These are phyloP conservation scores for Trileptium ribeirensis DNA, from an alignment of 2,888 invertebrate species.

Conservation along the genomic window DNA sequence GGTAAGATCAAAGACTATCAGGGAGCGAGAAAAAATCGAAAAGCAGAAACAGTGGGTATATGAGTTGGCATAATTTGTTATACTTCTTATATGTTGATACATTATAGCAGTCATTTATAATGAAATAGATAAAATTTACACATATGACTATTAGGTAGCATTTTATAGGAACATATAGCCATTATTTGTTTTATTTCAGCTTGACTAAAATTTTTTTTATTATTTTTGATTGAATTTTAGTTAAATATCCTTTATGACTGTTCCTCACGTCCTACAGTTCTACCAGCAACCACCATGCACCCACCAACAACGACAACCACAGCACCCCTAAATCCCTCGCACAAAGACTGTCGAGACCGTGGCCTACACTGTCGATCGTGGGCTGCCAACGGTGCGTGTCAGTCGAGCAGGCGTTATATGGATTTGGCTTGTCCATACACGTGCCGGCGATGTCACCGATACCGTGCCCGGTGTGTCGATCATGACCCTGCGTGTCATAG, in stretches of 20 bases:
- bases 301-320: neutral
- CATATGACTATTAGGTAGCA: too few species aligned
- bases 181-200: too few species aligned
- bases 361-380: neutral
- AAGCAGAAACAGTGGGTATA: too few species aligned
- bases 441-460: neutral
- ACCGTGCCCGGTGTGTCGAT: neutral
- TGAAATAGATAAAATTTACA: too few species aligned
- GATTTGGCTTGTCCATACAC: neutral
- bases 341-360: neutral
- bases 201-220: too few species aligned
- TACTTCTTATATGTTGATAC: too few species aligned
- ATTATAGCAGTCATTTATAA: too few species aligned
- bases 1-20: too few species aligned
- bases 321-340: neutral
- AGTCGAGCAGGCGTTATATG: neutral
- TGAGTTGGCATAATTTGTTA: too few species aligned
- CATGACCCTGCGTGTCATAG: neutral
- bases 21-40: too few species aligned
- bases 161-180: too few species aligned
- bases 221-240: too few species aligned
- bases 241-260: conserved; percentile 9
- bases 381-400: neutral
- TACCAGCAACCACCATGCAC: neutral
- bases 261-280: neutral